A percentile compares a stretch with the other conserved stretches of the same genome.
These are phyloP conservation scores for Sphinx pinastri DNA, from an alignment of 2,888 invertebrate species.

Conservation along the genomic window DNA sequence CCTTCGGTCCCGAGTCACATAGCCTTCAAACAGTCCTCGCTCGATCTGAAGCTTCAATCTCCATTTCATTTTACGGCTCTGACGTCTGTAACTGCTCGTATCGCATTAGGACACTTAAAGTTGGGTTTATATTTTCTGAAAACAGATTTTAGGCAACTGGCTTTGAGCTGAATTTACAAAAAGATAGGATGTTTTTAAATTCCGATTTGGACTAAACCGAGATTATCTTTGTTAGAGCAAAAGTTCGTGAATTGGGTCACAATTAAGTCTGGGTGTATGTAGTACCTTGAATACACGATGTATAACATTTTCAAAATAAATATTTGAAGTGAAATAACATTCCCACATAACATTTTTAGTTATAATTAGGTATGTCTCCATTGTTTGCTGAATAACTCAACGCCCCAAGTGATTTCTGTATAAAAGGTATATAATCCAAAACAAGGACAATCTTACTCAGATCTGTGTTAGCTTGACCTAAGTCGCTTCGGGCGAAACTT, in stretches of 20 bases:
- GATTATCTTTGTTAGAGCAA: too few relatives aligned
- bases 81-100: not conserved
- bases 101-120: constrained; percentile 1
- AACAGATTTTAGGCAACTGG: not conserved
- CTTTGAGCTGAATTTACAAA: not conserved
- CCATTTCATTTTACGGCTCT: constrained; percentile 9
- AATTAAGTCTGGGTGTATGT: too few relatives aligned
- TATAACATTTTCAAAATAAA: too few relatives aligned
- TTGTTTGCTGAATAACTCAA: not conserved
- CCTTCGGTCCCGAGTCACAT: constrained; percentile 8
- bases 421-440: constrained; percentile 10
- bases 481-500: constrained; percentile 22
- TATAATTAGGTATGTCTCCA: too few relatives aligned
- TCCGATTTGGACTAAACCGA: too few relatives aligned
- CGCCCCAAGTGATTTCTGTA: not conserved
- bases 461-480: constrained; percentile 16
- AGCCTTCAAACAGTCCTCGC: constrained; percentile 17
- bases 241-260: too few relatives aligned
- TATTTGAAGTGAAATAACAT: too few relatives aligned
- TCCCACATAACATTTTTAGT: too few relatives aligned
- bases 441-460: constrained; percentile 11
- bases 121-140: not conserved
- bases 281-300: too few relatives aligned
- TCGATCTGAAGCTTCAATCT: constrained; percentile 5
- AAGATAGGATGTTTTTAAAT: too few relatives aligned